Evolutionary conservation across 1,140 invertebrate species (phyloP).

Genomic region (Neelides sp.): DNA sequence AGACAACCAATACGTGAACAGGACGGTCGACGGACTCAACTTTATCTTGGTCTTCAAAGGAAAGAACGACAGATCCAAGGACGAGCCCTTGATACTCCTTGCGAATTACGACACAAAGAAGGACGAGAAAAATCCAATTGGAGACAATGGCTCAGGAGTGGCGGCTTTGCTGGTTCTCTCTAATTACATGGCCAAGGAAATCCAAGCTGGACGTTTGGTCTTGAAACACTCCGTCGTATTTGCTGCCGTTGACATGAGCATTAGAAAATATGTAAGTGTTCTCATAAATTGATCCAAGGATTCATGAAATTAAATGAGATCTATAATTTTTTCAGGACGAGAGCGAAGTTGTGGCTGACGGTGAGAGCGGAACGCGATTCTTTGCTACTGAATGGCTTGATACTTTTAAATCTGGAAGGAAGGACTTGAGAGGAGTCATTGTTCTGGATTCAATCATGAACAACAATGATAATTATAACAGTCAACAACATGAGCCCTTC

Average conservation of each 20-base stretch:
- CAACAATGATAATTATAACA: constrained; percentile 2
- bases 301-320: neutral
- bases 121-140: constrained; percentile 2
- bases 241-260: constrained; percentile 11
- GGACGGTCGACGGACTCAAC: constrained; percentile 6
- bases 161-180: constrained; percentile 13
- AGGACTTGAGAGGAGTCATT: constrained; percentile 18
- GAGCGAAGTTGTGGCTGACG: neutral
- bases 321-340: neutral
- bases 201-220: neutral
- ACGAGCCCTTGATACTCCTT: constrained; percentile 16
- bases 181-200: constrained; percentile 4
- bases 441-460: constrained; percentile 23
- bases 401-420: constrained; percentile 5
- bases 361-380: constrained; percentile 2
- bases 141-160: constrained; percentile 19
- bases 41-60: constrained; percentile 7
- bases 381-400: constrained; percentile 14
- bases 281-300: neutral
- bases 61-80: neutral
- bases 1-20: no score
- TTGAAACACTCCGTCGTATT: constrained; percentile 16
- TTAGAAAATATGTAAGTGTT: constrained; percentile 21
- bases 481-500: constrained; percentile 5
- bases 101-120: constrained; percentile 21